phyloP scores from a whole-genome alignment of 2,113 vertebrate genomes.

The Caloenas nicobarica region DNA sequence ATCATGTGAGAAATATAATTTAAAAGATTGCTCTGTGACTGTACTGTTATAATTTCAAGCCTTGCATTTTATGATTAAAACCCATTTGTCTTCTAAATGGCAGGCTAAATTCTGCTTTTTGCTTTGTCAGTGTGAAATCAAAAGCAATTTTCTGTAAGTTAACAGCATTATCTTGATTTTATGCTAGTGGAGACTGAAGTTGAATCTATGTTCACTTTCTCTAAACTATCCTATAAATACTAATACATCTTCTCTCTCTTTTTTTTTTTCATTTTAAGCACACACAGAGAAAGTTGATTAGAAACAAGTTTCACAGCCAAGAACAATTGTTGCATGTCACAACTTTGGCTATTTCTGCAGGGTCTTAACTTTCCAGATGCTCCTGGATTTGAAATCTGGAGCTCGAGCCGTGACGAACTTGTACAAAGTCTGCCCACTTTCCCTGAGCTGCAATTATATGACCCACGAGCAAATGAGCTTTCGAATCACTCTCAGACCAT shows the following conservation, averaged over 20 bases:
- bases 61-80: background rate
- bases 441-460: constrained; percentile 36
- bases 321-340: background rate
- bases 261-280: background rate
- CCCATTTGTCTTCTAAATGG: constrained; percentile 3
- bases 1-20: background rate
- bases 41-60: background rate
- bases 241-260: background rate
- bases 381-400: background rate
- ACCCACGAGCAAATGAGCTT: constrained; percentile 64
- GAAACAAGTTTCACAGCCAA: background rate
- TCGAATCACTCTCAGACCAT: constrained; percentile 44
- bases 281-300: background rate
- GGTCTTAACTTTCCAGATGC: constrained; percentile 37
- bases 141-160: background rate
- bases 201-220: background rate
- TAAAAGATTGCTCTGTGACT: background rate
- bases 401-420: constrained; percentile 6
- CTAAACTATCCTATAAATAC: background rate
- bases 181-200: background rate
- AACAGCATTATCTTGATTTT: background rate
- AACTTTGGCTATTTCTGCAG: background rate
- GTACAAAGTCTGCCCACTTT: constrained; percentile 39
- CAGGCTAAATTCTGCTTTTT: background rate
- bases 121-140: background rate